phyloP scores from a whole-genome alignment of 2,888 invertebrate species.

The Yponomeuta plumbellus region DNA sequence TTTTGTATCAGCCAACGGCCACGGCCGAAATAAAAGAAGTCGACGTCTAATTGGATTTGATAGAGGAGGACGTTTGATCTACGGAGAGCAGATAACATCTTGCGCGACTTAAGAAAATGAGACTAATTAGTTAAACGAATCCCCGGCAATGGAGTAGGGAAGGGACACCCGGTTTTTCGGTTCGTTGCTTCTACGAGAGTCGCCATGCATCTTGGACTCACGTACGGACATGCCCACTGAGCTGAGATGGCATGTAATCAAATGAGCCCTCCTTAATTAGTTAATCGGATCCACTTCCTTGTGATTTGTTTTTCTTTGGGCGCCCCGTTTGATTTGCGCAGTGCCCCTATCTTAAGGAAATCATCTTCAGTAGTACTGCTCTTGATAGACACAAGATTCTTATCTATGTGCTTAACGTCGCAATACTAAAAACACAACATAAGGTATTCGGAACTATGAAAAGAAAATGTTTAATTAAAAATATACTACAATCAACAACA shows the following conservation, averaged over 20 bases:
- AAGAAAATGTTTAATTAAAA: too few species aligned
- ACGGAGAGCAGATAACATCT: conserved; percentile 42
- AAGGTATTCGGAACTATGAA: too few species aligned
- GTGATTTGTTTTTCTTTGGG: background rate
- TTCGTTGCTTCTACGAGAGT: background rate
- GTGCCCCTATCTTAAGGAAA: background rate
- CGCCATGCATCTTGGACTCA: background rate
- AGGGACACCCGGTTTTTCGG: background rate
- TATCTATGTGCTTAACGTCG: too few species aligned
- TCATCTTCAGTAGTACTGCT: too few species aligned
- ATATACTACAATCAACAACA: too few species aligned
- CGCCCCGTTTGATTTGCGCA: background rate
- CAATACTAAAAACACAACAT: too few species aligned
- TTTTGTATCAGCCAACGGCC: background rate
- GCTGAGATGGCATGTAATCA: background rate
- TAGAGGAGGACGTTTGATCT: conserved; percentile 30
- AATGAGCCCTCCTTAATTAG: background rate
- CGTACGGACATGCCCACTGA: background rate
- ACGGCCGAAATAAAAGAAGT: conserved; percentile 30
- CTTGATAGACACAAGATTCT: too few species aligned
- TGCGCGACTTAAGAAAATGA: conserved; percentile 38
- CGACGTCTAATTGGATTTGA: conserved; percentile 54
- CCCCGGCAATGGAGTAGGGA: conserved; percentile 26
- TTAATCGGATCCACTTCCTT: background rate
- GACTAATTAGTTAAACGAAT: conserved; percentile 59